Base-by-base conservation (phyloP, 2,113 vertebrate species). In the Malurus alboscapulatus region DNA sequence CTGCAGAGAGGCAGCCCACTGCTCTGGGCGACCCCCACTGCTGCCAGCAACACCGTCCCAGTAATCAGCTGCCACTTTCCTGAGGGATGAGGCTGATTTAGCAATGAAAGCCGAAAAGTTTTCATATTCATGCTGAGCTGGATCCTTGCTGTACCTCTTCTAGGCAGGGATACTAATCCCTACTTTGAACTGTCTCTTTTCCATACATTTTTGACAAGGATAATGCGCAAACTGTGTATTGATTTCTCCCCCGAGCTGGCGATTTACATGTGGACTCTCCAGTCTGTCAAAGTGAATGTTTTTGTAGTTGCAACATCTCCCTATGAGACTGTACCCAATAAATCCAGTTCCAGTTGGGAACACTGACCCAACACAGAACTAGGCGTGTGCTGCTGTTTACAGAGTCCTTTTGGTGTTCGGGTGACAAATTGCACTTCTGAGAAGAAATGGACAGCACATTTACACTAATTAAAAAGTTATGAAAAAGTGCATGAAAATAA, bases 401-500 rank as follows among this genome's bases (percentile, higher is more conserved):
- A 44, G 32, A 34, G n/a, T n/a, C 40, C 17, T 88, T 88, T 18
- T 17, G 34, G n/a, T 22, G 22, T 11, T 83, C 53, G 72, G 27
- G 17, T 0, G 0, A 72, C 32, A 18, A 67, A 62, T 2, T 1
- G 1, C 59, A n/a, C 40, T 76, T 59, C 69, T 61, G 40, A 72
- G 40, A 42, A 51, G 21, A 55, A 17, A 42, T 6, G 19, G 50
- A 30, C 51, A 53, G 12, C 61, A 12, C 25, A 61, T 61, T 91
- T 80, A 53, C 3, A 25, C 36, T 34, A 55, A 25, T 24, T 38
- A 38, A 38, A 38, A 38, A 38, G 16, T 71, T 53, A 38, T 16
- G 8, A 45, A 45, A 45, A 80, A 32, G 10, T 38, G 9, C 19
- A 32, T 50, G 38, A 53, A 91, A 87, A 66, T 18, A 63, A 47